These are phyloP conservation scores for Hippocampus zosterae DNA, from an alignment of 2,113 vertebrate species.

Conservation along the genomic window DNA sequence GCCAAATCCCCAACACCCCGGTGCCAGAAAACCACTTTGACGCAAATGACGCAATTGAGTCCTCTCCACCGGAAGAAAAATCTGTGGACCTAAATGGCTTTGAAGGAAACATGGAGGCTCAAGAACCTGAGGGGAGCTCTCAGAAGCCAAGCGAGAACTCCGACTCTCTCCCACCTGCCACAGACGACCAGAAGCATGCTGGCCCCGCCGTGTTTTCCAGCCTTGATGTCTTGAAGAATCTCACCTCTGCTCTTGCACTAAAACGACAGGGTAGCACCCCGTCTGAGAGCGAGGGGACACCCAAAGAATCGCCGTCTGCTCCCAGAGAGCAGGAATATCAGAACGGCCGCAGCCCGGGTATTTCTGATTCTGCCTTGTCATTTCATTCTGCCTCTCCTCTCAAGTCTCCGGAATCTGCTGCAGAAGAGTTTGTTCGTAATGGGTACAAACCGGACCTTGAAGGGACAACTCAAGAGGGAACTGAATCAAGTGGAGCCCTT, in stretches of 20 bases:
- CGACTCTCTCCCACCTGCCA: conserved; percentile 31
- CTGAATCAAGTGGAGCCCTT: conserved; percentile 81
- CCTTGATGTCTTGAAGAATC: conserved; percentile 76
- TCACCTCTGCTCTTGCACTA: conserved; percentile 72
- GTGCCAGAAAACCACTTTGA: conserved; percentile 79
- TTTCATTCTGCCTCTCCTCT: conserved; percentile 81
- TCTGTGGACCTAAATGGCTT: conserved; percentile 44
- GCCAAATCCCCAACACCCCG: conserved; percentile 91
- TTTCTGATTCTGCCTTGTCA: conserved; percentile 69
- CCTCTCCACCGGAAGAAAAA: conserved; percentile 62
- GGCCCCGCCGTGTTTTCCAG: conserved; percentile 67
- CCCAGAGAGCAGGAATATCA: conserved; percentile 79
- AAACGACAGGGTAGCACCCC: conserved; percentile 84
- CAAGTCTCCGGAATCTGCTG: conserved; percentile 76
- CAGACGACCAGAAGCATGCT: conserved; percentile 50
- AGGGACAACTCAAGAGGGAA: conserved; percentile 49
- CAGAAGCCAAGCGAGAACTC: conserved; percentile 60
- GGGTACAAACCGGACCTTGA: conserved; percentile 71
- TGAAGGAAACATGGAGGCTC: conserved; percentile 70
- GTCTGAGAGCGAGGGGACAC: conserved; percentile 81
- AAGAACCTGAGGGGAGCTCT: conserved; percentile 69
- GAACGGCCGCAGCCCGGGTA: conserved; percentile 79
- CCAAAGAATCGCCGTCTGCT: conserved; percentile 76
- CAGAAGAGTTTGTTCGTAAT: conserved; percentile 57
- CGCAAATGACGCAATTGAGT: conserved; percentile 62